These are phyloP conservation scores for Sebastes hubbsi DNA, from an alignment of 2,797 vertebrate genomes.

Conservation along the genomic window DNA sequence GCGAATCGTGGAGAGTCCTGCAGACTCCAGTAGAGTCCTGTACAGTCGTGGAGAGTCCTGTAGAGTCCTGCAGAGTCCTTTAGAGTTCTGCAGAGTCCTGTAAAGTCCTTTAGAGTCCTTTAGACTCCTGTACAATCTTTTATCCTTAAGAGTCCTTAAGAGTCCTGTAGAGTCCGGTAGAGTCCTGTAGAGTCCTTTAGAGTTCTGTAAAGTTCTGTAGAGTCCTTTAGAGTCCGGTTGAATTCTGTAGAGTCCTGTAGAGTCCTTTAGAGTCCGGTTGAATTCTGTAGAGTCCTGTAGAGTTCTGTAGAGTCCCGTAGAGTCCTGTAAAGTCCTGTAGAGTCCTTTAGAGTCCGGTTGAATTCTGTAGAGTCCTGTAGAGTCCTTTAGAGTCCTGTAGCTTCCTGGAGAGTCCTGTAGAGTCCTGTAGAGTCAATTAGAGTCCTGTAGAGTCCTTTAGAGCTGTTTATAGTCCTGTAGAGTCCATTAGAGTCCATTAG, in stretches of 20 bases:
- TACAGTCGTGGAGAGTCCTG: background rate
- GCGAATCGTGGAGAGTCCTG: background rate
- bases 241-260: background rate
- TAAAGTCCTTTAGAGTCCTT: no score
- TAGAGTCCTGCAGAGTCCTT: no score
- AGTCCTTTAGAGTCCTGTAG: background rate
- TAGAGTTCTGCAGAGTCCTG: no score
- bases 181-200: no score
- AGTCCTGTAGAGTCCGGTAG: background rate
- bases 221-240: background rate
- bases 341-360: no score
- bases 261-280: background rate
- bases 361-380: no score
- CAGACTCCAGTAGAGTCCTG: background rate
- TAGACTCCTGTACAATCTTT: background rate
- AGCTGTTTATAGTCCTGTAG: background rate
- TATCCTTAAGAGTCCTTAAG: background rate
- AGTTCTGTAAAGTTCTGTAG: no score
- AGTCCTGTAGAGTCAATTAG: no score
- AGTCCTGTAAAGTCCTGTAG: no score
- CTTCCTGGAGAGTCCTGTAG: background rate
- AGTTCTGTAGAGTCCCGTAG: no score
- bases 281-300: background rate
- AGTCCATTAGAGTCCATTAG: background rate
- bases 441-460: no score